Base-by-base conservation (phyloP, 2,888 invertebrate species). In the Stramonita haemastoma region DNA sequence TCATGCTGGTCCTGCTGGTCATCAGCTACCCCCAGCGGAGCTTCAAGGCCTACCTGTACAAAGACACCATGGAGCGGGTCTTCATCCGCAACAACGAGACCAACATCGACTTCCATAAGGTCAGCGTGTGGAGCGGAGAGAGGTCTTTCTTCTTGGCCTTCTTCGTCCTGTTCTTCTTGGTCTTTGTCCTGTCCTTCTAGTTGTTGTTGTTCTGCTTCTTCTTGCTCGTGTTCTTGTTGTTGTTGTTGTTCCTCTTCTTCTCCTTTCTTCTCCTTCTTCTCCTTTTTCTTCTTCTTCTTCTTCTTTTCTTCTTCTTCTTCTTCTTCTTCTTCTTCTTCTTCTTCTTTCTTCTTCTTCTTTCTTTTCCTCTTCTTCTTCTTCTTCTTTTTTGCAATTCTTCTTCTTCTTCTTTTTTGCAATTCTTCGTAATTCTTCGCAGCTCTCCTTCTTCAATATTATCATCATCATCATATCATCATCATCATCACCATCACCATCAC, bases 1-100 rank as follows among this genome's bases (percentile, higher is more conserved):
- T 96, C 94, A 92, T 96, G 29, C 96, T 95, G 95, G 94, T 96
- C 29, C 94, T 96, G 29, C 94, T 96, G 87, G 94, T 96, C 29
- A 95, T 96, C 87, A 95, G 96, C 90, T 96, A 96, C 93, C 95
- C 95, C 36, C 96, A 96, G 91, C 93, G 96, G 60, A 96, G 96
- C 91, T 94, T 94, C 26, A 94, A 95, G 92, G 95, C 96, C 56
- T 96, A 94, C 91, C 93, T 93, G 29, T 94, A 96, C 92, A 96
- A 96, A 91, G 90, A 94, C 87, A 95, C 95, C 87, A 91, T 96
- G 91, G 93, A 94, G 81, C 94, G 94, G 73, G 92, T 95, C 66
- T 94, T 94, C 91, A 94, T 95, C 70, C 87, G 29, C 29, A 90
- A 89, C 88, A 88, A 89, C 36, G 84, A 89, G 11, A 89, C 91